A percentile compares a stretch with the other conserved stretches of the same genome.
phyloP scores from a whole-genome alignment of 2,113 vertebrate genomes.

The Phoxinus phoxinus region DNA sequence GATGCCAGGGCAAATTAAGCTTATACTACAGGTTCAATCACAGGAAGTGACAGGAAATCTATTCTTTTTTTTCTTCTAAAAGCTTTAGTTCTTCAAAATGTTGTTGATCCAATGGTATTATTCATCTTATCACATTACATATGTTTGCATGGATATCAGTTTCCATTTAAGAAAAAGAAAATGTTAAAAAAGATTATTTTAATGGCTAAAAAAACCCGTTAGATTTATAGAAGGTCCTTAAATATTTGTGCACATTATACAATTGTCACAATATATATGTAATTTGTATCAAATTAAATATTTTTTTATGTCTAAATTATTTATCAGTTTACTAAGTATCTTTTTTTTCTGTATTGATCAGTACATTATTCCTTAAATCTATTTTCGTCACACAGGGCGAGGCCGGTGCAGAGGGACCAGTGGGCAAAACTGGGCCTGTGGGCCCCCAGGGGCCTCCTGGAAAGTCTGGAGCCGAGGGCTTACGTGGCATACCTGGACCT shows the following conservation, averaged over 20 bases:
- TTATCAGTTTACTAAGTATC: neutral
- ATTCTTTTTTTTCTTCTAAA: constrained; percentile 36
- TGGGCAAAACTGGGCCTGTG: constrained; percentile 94
- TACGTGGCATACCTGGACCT: constrained; percentile 94
- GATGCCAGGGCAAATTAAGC: constrained; percentile 70
- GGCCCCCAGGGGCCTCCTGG: constrained; percentile 92
- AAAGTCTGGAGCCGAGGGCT: constrained; percentile 91
- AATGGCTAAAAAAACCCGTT: neutral
- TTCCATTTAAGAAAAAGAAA: neutral
- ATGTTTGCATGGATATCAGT: neutral
- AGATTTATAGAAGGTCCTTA: neutral
- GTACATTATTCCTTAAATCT: neutral
- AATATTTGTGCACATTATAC: neutral
- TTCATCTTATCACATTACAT: neutral
- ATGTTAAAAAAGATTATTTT: neutral
- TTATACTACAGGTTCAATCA: constrained; percentile 31
- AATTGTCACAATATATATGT: too few relatives aligned
- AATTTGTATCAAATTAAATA: neutral
- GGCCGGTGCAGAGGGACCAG: constrained; percentile 89
- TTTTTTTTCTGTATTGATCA: neutral
- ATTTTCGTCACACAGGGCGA: constrained; percentile 82
- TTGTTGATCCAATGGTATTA: neutral
- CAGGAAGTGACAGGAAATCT: constrained; percentile 57
- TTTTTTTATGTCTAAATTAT: neutral
- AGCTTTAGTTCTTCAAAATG: constrained; percentile 14